Conservation (phyloP, 2,113 vertebrate genomes). For the Burhinus bistriatus region DNA sequence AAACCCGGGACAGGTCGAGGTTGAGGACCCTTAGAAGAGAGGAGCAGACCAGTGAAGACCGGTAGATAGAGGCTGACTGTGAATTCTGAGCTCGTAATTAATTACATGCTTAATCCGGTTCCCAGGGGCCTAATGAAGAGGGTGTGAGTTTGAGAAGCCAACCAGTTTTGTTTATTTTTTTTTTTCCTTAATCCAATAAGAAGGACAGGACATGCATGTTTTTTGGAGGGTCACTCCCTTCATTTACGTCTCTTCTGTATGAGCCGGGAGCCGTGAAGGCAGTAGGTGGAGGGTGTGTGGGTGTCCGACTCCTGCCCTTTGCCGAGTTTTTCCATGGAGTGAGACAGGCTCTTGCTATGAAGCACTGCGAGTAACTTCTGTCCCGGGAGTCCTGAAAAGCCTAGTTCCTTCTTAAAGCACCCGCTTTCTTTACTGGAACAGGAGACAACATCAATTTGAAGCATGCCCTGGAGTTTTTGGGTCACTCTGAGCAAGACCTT, state of each 20-base stretch:
- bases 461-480: not conserved
- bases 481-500: not conserved
- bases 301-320: not conserved
- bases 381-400: not conserved
- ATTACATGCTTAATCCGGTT: constrained; percentile 31
- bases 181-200: not conserved
- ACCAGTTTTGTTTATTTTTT: not conserved
- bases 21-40: not conserved
- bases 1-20: not conserved
- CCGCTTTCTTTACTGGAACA: accelerated
- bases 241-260: accelerated
- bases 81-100: constrained; percentile 17
- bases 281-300: not conserved
- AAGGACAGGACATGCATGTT: not conserved
- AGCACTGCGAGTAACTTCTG: not conserved
- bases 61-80: not conserved
- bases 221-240: not conserved
- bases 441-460: accelerated
- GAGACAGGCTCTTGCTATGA: accelerated
- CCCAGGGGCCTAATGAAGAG: constrained; percentile 34
- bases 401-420: not conserved
- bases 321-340: not conserved
- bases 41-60: not conserved
- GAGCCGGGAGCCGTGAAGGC: not conserved
- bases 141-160: not conserved